phyloP scores from a whole-genome alignment of 2,797 vertebrate species.

The Catamblyrhynchus diadema region DNA sequence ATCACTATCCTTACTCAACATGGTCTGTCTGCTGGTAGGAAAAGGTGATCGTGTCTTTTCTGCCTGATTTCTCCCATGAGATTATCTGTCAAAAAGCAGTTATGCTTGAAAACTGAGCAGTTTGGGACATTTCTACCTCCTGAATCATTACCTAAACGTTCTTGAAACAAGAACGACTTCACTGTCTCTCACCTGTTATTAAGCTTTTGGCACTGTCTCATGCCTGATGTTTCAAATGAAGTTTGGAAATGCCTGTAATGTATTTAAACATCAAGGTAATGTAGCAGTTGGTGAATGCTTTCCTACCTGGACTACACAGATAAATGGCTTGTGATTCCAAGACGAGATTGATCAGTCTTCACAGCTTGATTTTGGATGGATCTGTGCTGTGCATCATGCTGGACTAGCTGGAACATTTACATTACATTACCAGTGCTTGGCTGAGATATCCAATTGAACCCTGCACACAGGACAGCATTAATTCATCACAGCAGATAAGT shows the following conservation, averaged over 20 bases:
- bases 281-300: background rate
- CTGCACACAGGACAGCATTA: background rate
- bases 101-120: background rate
- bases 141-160: background rate
- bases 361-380: background rate
- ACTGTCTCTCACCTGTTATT: background rate
- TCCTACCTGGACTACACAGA: background rate
- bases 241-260: background rate
- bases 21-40: background rate
- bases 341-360: background rate
- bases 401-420: background rate
- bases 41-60: background rate
- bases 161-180: background rate
- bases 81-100: background rate
- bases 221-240: background rate
- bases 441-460: background rate
- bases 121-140: background rate
- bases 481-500: constrained; percentile 34
- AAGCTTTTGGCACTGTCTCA: background rate
- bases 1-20: background rate
- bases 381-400: background rate
- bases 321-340: background rate
- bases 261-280: background rate
- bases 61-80: background rate
- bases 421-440: background rate